Evolutionary conservation across 2,797 vertebrate genomes (phyloP).

Genomic region (Bovichtus diacanthus): DNA sequence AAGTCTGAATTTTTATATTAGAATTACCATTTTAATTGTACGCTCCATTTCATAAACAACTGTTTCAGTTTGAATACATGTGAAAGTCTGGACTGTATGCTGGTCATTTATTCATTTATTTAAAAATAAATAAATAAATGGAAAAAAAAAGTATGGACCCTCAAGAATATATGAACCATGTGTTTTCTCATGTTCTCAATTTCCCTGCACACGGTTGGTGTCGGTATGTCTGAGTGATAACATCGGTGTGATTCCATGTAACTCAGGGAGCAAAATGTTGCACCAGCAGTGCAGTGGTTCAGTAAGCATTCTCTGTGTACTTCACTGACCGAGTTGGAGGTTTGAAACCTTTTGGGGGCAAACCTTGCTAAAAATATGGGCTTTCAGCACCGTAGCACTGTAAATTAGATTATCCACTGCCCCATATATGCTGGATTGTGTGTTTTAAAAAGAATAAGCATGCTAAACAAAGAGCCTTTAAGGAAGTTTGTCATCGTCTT

Average conservation of each 20-base stretch:
- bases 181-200: constrained; percentile 30
- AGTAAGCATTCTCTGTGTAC: constrained; percentile 37
- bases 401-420: constrained; percentile 48
- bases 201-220: constrained; percentile 41
- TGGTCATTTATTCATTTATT: not conserved
- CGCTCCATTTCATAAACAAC: not conserved
- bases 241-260: constrained; percentile 45
- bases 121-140: no score
- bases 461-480: constrained; percentile 67
- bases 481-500: constrained; percentile 70
- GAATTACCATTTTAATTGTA: constrained; percentile 17
- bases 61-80: not conserved
- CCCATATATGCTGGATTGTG: constrained; percentile 36
- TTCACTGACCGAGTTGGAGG: constrained; percentile 26
- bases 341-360: constrained; percentile 44
- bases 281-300: constrained; percentile 9
- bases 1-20: not conserved
- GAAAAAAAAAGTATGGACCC: not conserved
- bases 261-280: constrained; percentile 40
- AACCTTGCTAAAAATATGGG: constrained; percentile 40
- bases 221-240: constrained; percentile 39
- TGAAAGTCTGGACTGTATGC: not conserved
- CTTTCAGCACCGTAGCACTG: constrained; percentile 34
- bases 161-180: not conserved
- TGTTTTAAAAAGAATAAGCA: constrained; percentile 6